Percentiles rank a stretch among this genome's conserved stretches.
These are phyloP conservation scores for Leucophenga varia DNA, from an alignment of 1,140 invertebrate species.

Conservation along the genomic window DNA sequence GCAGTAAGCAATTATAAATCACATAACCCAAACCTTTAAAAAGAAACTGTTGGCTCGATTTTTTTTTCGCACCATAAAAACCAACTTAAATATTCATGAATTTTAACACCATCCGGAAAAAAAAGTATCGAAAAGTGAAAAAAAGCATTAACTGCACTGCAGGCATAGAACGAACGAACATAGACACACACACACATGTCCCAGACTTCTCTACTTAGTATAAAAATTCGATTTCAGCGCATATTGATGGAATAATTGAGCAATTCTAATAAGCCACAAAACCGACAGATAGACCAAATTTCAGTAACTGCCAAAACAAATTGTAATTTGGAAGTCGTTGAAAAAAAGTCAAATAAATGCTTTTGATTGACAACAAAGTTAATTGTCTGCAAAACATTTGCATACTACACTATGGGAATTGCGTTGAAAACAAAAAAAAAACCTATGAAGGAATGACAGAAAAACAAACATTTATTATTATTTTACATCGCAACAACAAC, in stretches of 20 bases:
- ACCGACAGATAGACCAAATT: constrained; percentile 3
- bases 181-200: neutral
- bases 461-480: constrained; percentile 44
- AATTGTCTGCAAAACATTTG: constrained; percentile 50
- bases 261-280: constrained; percentile 44
- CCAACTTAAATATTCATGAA: constrained; percentile 47
- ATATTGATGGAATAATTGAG: constrained; percentile 56
- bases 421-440: constrained; percentile 7
- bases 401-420: constrained; percentile 21
- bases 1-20: constrained; percentile 4
- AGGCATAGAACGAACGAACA: neutral
- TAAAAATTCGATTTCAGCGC: constrained; percentile 21
- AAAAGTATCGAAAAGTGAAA: neutral
- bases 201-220: neutral
- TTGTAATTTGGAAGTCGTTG: constrained; percentile 27
- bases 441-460: neutral
- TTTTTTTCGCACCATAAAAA: constrained; percentile 9
- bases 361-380: constrained; percentile 53
- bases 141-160: neutral
- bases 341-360: constrained; percentile 44
- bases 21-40: constrained; percentile 9
- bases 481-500: neutral
- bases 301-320: constrained; percentile 29
- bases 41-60: constrained; percentile 9
- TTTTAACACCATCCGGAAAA: constrained; percentile 14